Evolutionary conservation across 2,797 vertebrate species (phyloP).

Genomic region (Lycodopsis pacificus): DNA sequence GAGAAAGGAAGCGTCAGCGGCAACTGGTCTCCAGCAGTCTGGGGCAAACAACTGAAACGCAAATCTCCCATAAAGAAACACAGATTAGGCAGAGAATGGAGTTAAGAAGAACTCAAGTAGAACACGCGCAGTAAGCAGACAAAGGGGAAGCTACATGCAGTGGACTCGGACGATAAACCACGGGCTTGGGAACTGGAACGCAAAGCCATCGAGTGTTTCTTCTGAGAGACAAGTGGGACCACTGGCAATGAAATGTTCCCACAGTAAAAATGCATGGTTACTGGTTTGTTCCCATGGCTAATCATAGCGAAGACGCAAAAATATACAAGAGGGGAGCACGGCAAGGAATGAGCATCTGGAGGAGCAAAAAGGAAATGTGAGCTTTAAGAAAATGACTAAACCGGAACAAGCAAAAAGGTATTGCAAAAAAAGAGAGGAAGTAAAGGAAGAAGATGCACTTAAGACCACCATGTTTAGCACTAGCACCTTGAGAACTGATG

Average conservation of each 20-base stretch:
- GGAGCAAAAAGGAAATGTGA: neutral
- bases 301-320: neutral
- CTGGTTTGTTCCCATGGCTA: constrained; percentile 13
- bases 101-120: neutral
- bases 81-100: neutral
- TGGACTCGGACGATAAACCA: constrained; percentile 11
- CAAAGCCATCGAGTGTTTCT: constrained; percentile 7
- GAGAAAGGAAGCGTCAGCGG: neutral
- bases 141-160: neutral
- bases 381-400: neutral
- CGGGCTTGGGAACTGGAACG: constrained; percentile 4
- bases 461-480: constrained; percentile 33
- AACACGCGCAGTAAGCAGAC: neutral
- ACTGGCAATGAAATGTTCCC: constrained; percentile 13
- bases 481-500: constrained; percentile 36
- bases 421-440: neutral
- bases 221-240: constrained; percentile 5
- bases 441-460: neutral
- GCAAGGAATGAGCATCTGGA: constrained; percentile 26
- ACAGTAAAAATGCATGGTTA: constrained; percentile 8
- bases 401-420: neutral
- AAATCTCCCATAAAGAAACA: constrained; percentile 13
- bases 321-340: constrained; percentile 5
- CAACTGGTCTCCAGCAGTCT: constrained; percentile 2
- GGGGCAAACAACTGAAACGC: constrained; percentile 16